A percentile compares a stretch with the other conserved stretches of the same genome.
phyloP scores from a whole-genome alignment of 1,140 invertebrate species.

The Semibalanus balanoides region DNA sequence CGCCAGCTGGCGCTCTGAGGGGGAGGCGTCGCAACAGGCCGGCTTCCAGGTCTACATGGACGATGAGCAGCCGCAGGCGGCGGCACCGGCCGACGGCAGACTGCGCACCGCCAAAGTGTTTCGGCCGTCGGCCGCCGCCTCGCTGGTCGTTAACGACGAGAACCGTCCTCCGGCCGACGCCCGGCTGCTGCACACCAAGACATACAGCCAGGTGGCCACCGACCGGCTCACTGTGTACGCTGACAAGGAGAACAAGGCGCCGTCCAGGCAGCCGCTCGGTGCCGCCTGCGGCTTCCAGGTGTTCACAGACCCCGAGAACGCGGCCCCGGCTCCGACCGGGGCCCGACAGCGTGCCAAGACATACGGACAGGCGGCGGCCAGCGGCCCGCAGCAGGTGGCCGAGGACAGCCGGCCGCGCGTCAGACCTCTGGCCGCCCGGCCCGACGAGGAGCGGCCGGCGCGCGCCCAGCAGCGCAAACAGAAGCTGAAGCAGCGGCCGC shows the following conservation, averaged over 20 bases:
- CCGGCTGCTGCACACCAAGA: neutral
- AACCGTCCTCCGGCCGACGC: neutral
- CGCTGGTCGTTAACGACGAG: neutral
- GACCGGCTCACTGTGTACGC: neutral
- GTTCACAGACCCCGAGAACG: neutral
- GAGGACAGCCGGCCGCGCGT: neutral
- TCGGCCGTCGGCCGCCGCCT: too few relatives aligned
- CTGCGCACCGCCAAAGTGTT: neutral
- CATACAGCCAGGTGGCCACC: neutral
- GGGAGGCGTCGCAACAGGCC: neutral
- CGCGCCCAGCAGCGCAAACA: neutral
- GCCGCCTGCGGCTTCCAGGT: neutral
- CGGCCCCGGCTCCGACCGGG: neutral
- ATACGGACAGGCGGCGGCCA: neutral
- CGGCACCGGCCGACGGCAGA: too few relatives aligned
- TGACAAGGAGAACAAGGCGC: neutral
- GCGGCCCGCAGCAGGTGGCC: neutral
- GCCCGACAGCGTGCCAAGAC: neutral
- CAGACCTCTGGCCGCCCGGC: neutral
- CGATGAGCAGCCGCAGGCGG: neutral
- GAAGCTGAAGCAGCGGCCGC: neutral
- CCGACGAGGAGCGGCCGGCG: neutral
- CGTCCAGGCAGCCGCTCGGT: neutral
- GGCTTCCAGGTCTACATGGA: neutral
- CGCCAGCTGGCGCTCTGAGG: neutral